These are phyloP conservation scores for Prionchulus punctatus DNA, from an alignment of 2,888 invertebrate species.

Conservation along the genomic window DNA sequence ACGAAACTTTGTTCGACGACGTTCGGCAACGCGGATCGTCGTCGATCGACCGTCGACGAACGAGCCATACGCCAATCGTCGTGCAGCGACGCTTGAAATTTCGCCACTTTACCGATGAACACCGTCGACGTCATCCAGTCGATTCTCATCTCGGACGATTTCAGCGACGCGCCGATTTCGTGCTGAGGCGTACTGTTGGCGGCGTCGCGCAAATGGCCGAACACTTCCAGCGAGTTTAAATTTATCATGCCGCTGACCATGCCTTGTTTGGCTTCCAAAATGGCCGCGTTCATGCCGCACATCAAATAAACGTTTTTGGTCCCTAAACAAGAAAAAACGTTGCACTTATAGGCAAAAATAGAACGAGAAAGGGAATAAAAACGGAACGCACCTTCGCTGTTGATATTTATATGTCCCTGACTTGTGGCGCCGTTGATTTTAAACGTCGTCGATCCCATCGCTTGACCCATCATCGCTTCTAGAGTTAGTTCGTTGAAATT, in stretches of 20 bases:
- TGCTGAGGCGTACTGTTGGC: background rate
- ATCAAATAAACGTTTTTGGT: slow-evolving; percentile 81
- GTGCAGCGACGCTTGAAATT: background rate
- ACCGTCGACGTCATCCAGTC: slow-evolving; percentile 98
- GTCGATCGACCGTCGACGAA: background rate
- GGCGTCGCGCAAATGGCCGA: background rate
- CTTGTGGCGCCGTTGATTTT: slow-evolving; percentile 14
- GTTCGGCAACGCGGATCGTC: background rate
- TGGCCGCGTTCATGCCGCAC: slow-evolving; percentile 68
- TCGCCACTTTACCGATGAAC: slow-evolving; percentile 60
- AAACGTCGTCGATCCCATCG: slow-evolving; percentile 89
- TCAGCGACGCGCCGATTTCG: background rate
- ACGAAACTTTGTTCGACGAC: background rate
- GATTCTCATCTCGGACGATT: slow-evolving; percentile 34
- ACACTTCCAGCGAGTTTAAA: slow-evolving; percentile 58
- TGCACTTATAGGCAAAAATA: no score
- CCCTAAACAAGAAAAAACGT: no score
- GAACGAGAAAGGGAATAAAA: no score
- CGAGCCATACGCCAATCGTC: slow-evolving; percentile 5
- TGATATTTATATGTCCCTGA: background rate
- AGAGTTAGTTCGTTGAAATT: slow-evolving; percentile 90
- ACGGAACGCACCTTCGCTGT: background rate
- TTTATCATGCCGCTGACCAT: slow-evolving; percentile 92
- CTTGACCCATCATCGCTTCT: slow-evolving; percentile 98
- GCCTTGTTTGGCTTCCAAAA: slow-evolving; percentile 85